phyloP scores from a whole-genome alignment of 2,888 invertebrate genomes.

The Mythimna impura region DNA sequence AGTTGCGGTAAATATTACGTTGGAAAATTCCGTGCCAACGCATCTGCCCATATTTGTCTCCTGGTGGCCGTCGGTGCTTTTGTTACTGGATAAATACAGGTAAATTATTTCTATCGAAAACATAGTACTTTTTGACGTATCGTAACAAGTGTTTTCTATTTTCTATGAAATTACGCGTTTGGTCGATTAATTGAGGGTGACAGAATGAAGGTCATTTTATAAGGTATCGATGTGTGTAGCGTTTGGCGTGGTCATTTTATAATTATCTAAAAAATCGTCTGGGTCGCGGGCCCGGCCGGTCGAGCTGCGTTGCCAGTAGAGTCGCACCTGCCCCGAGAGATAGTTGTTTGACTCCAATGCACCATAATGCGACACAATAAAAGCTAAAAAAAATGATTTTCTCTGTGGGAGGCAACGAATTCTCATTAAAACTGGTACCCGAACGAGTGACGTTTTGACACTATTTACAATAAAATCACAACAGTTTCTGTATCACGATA shows the following conservation, averaged over 20 bases:
- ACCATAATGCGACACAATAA: conserved; percentile 52
- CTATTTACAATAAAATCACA: conserved; percentile 52
- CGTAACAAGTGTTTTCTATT: conserved; percentile 87
- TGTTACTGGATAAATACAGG: conserved; percentile 90
- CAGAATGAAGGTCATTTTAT: conserved; percentile 82
- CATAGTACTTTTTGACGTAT: conserved; percentile 88
- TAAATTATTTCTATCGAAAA: conserved; percentile 87
- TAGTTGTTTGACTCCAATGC: conserved; percentile 71
- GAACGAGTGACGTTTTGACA: conserved; percentile 61
- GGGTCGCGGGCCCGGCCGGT: conserved; percentile 79
- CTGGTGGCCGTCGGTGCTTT: conserved; percentile 88
- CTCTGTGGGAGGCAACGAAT: conserved; percentile 62
- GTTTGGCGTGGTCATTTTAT: conserved; percentile 85
- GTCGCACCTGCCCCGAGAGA: conserved; percentile 73
- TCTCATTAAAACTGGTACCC: conserved; percentile 41
- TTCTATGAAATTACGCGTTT: conserved; percentile 84
- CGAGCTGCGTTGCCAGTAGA: conserved; percentile 62
- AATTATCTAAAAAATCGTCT: conserved; percentile 82
- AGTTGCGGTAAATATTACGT: conserved; percentile 80
- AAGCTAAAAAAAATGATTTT: conserved; percentile 38
- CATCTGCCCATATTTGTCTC: conserved; percentile 86
- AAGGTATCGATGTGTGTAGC: conserved; percentile 73
- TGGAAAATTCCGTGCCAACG: conserved; percentile 85
- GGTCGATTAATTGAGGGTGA: conserved; percentile 67
- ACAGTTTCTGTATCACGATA: conserved; percentile 46